Base-by-base conservation (phyloP, 23 tunicate species). In the Ciona savignyi region DNA sequence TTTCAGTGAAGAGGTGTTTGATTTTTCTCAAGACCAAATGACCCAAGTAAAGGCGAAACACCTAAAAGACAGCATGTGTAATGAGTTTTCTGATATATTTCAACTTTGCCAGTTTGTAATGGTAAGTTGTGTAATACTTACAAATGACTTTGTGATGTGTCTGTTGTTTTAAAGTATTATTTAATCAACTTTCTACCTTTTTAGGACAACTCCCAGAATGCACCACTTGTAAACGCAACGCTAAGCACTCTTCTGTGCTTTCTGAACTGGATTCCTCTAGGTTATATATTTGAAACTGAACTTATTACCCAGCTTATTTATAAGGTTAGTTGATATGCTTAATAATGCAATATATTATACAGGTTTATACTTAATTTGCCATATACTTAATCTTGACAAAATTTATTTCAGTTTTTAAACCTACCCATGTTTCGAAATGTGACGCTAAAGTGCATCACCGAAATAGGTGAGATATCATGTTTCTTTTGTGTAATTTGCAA, bases 241-340 rank as follows among this genome's bases (percentile, higher is more conserved):
- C 71, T 95, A 19, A 88, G 90, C 81, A 95, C 99, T 26, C 67
- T 95, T 25, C 91, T 95, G 1, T 85, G 96, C 34, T 95, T 95
- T 71, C 71, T 91, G n/a, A 88, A 91, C 56, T 95, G 99, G 99
- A 95, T 95, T 83, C 99, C 99, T 33, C 82, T 95, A 26, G 99
- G 99, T 20, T 95, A 90, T 78, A 90, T 90, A 0, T 90, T 90
- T 35, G 97, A 90, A 84, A 90, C 97, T 24, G 90, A 90, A 35
- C 78, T 90, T 0, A 81, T 90, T 2, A 78, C 86, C 3, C 82
- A 83, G 67, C 82, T 90, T 6, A 88, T 90, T n/a, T 84, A 90
- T 65, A 90, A 90, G 71, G 85, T 80, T 31, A 51, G n/a, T n/a
- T n/a, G n/a, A n/a, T n/a, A n/a, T n/a, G 20, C 20, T 23, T n/a